A percentile compares a stretch with the other conserved stretches of the same genome.
phyloP scores from a whole-genome alignment of 2,888 invertebrate genomes.

The Argyra leucocephala region DNA sequence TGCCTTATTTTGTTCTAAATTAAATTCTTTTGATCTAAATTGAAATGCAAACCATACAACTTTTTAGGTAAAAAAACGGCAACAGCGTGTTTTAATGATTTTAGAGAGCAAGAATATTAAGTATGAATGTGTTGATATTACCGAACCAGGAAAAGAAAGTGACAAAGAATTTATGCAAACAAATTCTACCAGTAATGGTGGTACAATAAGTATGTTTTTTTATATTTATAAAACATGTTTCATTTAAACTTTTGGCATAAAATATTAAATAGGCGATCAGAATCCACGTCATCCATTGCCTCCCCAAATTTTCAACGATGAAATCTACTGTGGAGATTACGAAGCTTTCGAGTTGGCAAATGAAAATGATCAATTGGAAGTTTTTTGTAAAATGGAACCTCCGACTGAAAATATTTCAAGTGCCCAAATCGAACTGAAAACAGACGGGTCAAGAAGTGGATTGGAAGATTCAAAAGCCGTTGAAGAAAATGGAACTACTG shows the following conservation, averaged over 20 bases:
- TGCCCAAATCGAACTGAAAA: slow-evolving; percentile 44
- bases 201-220: slow-evolving; percentile 50
- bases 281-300: slow-evolving; percentile 73
- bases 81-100: slow-evolving; percentile 87
- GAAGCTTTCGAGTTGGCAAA: slow-evolving; percentile 85
- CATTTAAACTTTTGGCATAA: background rate
- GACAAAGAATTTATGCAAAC: slow-evolving; percentile 88
- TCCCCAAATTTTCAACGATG: slow-evolving; percentile 90
- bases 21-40: too few species aligned
- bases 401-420: slow-evolving; percentile 47
- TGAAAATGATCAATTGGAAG: slow-evolving; percentile 81
- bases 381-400: slow-evolving; percentile 66
- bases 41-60: background rate
- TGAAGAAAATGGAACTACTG: slow-evolving; percentile 32
- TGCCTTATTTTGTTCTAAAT: too few species aligned
- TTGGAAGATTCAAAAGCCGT: slow-evolving; percentile 41
- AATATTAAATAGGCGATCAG: slow-evolving; percentile 51
- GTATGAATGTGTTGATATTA: slow-evolving; percentile 86
- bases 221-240: background rate
- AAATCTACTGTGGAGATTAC: slow-evolving; percentile 81
- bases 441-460: slow-evolving; percentile 33
- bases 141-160: slow-evolving; percentile 81
- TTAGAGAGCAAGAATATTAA: slow-evolving; percentile 83
- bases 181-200: slow-evolving; percentile 67
- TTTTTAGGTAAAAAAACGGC: slow-evolving; percentile 84